These are phyloP conservation scores for Zaprionus ornatus DNA, from an alignment of 1,140 invertebrate genomes.

Conservation along the genomic window DNA sequence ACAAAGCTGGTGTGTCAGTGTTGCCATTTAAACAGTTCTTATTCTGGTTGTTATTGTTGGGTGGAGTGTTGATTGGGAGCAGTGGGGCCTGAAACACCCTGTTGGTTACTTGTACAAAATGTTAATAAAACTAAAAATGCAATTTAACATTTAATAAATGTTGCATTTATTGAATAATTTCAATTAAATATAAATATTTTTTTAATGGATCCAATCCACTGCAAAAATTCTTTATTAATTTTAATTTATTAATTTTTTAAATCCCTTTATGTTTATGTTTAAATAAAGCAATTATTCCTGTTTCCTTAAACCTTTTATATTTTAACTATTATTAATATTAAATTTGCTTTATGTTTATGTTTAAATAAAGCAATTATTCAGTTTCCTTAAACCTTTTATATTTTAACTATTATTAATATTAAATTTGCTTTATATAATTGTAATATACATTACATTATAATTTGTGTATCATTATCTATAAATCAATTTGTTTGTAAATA, in stretches of 20 bases:
- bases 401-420: too few relatives aligned
- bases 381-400: too few relatives aligned
- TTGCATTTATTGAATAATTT: too few relatives aligned
- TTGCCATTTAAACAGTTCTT: too few relatives aligned
- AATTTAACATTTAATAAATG: too few relatives aligned
- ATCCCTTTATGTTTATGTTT: neutral
- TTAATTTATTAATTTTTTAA: neutral
- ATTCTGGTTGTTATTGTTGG: neutral
- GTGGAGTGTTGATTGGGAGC: neutral
- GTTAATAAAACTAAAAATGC: too few relatives aligned
- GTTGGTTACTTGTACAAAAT: neutral
- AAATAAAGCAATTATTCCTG: neutral
- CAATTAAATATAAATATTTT: neutral
- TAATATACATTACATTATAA: neutral
- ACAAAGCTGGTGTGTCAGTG: constrained; percentile 34
- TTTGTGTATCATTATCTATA: neutral
- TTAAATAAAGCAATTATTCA: neutral
- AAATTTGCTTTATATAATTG: too few relatives aligned
- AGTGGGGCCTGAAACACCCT: neutral
- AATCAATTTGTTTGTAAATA: too few relatives aligned
- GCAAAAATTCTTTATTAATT: neutral
- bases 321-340: too few relatives aligned
- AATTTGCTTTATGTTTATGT: neutral
- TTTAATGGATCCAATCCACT: too few relatives aligned
- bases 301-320: too few relatives aligned